Conservation (phyloP, 1,140 invertebrate genomes). For the Tigriopus japonicus region DNA sequence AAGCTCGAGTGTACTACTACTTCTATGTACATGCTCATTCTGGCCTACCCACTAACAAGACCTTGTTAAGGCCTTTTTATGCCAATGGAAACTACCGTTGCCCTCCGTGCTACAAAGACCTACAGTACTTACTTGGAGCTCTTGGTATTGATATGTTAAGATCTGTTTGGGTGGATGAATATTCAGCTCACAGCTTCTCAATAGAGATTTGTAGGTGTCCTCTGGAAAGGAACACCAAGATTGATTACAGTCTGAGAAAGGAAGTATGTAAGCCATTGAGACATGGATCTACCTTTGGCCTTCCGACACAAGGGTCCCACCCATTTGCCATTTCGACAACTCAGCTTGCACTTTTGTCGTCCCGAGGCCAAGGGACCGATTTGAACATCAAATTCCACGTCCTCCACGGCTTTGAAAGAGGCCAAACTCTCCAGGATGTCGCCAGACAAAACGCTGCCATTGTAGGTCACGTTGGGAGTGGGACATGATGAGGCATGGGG, state of each 20-base stretch:
- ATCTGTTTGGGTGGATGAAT: neutral
- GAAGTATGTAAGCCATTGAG: neutral
- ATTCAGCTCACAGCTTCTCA: neutral
- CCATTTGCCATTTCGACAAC: conserved; percentile 6
- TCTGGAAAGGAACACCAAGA: neutral
- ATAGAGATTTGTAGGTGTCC: neutral
- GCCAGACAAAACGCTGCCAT: neutral
- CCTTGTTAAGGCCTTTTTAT: too few relatives aligned
- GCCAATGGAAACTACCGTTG: too few relatives aligned
- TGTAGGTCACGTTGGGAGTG: neutral
- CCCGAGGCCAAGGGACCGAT: neutral
- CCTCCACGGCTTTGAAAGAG: neutral
- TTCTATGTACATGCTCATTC: too few relatives aligned
- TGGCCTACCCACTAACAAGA: too few relatives aligned
- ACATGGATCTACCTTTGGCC: neutral
- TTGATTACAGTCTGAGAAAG: neutral
- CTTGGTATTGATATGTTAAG: neutral
- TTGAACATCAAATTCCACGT: conserved; percentile 12
- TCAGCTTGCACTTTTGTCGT: conserved; percentile 6
- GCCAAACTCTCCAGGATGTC: neutral
- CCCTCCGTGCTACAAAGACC: too few relatives aligned
- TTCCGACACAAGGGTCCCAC: conserved; percentile 3
- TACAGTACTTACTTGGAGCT: neutral
- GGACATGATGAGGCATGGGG: neutral
- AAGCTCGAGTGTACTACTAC: too few relatives aligned